Conservation (phyloP, 2,797 vertebrate genomes). For the Trachops cirrhosus region DNA sequence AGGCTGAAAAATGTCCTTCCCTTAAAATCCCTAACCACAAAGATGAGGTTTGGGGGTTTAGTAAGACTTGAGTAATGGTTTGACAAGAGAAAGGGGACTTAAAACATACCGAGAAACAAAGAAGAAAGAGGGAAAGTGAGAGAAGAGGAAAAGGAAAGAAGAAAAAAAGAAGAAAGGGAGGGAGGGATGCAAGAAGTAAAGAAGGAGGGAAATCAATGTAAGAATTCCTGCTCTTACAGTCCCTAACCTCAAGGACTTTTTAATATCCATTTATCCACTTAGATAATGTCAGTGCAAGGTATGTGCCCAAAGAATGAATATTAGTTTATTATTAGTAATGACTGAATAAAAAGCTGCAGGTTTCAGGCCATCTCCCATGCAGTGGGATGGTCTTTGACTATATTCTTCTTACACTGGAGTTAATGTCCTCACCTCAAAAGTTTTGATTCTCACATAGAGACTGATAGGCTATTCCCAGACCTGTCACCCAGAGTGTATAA, state of each 20-base stretch:
- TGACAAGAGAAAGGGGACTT: background rate
- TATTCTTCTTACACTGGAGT: background rate
- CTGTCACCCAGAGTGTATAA: background rate
- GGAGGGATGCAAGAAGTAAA: too few species aligned
- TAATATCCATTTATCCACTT: background rate
- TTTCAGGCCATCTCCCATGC: background rate
- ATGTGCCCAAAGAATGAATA: background rate
- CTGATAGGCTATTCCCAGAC: background rate
- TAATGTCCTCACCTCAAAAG: background rate
- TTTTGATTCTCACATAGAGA: background rate
- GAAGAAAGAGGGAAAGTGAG: too few species aligned
- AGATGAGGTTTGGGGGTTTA: background rate
- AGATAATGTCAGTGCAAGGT: background rate
- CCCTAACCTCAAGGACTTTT: background rate
- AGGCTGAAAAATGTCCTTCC: background rate
- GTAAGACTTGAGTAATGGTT: background rate
- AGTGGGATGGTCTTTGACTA: background rate
- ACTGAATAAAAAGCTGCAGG: background rate
- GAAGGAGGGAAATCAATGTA: background rate
- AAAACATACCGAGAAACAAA: background rate
- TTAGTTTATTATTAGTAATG: background rate
- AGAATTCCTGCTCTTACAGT: background rate
- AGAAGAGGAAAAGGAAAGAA: too few species aligned
- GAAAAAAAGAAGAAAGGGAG: too few species aligned
- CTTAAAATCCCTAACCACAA: background rate